Base-by-base conservation (phyloP, 1,140 invertebrate species). In the Rhagoletis zephyria region DNA sequence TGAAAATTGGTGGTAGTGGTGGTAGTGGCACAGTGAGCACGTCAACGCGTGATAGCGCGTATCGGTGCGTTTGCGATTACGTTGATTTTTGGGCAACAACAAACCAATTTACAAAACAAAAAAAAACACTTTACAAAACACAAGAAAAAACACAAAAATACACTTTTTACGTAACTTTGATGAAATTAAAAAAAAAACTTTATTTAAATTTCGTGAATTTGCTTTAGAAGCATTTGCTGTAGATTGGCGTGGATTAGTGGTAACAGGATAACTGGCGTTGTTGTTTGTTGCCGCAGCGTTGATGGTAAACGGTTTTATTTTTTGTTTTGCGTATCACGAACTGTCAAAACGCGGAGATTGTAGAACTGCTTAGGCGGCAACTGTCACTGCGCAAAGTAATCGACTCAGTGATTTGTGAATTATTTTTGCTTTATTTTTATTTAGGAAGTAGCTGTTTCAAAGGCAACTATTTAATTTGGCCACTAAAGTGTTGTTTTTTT, bases 1-100 rank as follows among this genome's bases (percentile, higher is more conserved):
- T 81, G 74, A 81, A 81, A 81, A 81, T 81, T 81, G 74, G 74
- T 81, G 74, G 74, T 81, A 81, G 48, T 81, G 74, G 74, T 74
- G 67, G 67, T 74, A 74, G 67, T 74, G 67, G 67, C 67, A 74
- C 67, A 74, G 16, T 14, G 42, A 45, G 67, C 67, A 74, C 67
- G 67, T 74, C 67, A 74, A 74, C 67, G 67, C 67, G 67, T 45
- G 6, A 45, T 30, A 67, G 65, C 70, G 48, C 16, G 48, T 56
- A 63, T 30, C 51, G 19, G 74, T 81, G 74, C 74, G 45, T 81
- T 81, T 30, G 30, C 30, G 48, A 81, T 81, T 56, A 70, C 9
- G 45, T 81, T 16, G 45, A 16, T 45, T 59, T n/a, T 14, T 16
- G 2, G n/a, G n/a, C 61, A 63, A 9, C 12, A n/a, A 63, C 12